Conservation (phyloP, 2,797 vertebrate genomes). For the Sebastolobus alascanus region DNA sequence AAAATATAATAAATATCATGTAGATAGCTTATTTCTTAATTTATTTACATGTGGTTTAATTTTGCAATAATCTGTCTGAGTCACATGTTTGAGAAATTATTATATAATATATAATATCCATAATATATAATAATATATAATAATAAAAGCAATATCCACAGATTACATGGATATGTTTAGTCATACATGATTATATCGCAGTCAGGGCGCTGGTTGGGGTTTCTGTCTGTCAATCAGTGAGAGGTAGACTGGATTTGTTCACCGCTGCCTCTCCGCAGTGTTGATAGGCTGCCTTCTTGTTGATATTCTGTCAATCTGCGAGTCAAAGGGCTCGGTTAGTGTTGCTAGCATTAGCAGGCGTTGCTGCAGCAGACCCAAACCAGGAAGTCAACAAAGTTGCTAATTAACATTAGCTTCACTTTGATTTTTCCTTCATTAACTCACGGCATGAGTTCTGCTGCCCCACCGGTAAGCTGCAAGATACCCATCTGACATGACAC, state of each 20-base stretch:
- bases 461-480: conserved; percentile 68
- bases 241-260: background rate
- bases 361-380: too few species aligned
- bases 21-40: background rate
- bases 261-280: background rate
- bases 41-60: background rate
- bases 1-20: background rate
- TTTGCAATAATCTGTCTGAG: background rate
- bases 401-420: background rate
- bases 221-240: conserved; percentile 12
- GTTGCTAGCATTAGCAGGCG: conserved; percentile 17
- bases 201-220: background rate
- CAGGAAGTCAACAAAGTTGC: too few species aligned
- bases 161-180: background rate
- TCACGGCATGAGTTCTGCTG: conserved; percentile 65
- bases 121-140: too few species aligned
- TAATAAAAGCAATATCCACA: too few species aligned
- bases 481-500: background rate
- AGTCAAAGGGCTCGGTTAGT: conserved; percentile 22
- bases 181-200: background rate
- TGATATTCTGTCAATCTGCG: conserved; percentile 50
- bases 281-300: conserved; percentile 53
- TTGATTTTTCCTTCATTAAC: background rate
- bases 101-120: too few species aligned
- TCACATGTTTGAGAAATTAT: background rate